Evolutionary conservation across 2,113 vertebrate genomes (phyloP).

Genomic region (Colossoma macropomum): DNA sequence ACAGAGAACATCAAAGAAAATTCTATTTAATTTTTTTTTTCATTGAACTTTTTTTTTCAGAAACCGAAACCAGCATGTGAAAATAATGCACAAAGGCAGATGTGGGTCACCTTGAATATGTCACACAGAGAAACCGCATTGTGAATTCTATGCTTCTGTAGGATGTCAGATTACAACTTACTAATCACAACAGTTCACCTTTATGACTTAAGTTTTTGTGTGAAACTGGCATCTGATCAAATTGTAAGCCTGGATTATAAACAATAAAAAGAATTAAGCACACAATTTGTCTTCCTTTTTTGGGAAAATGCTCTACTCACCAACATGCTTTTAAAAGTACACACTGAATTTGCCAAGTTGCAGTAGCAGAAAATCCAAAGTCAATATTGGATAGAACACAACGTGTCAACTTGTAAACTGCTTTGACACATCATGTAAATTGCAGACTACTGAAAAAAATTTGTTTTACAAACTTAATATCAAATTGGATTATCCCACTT

Average conservation of each 20-base stretch:
- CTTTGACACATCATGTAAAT: too few species aligned
- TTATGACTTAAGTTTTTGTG: background rate
- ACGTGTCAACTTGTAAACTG: too few species aligned
- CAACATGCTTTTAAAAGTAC: too few species aligned
- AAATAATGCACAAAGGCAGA: slow-evolving; percentile 26
- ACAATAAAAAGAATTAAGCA: slow-evolving; percentile 16
- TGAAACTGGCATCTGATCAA: too few species aligned
- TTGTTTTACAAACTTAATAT: too few species aligned
- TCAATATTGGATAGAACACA: too few species aligned
- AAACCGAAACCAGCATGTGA: slow-evolving; percentile 6
- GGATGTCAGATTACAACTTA: background rate
- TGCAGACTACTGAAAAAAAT: too few species aligned
- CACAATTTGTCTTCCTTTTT: background rate
- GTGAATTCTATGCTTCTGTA: background rate
- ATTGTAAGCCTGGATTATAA: background rate
- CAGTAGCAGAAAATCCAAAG: too few species aligned
- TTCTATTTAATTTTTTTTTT: background rate
- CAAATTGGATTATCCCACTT: too few species aligned
- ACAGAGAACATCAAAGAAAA: too few species aligned
- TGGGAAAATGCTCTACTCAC: background rate
- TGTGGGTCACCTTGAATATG: background rate
- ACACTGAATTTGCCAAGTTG: too few species aligned
- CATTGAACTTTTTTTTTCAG: background rate
- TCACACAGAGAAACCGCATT: background rate
- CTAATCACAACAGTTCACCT: background rate